Percentiles rank a stretch among this genome's conserved stretches.
phyloP scores from a whole-genome alignment of 2,113 vertebrate genomes.

The Actenoides hombroni region DNA sequence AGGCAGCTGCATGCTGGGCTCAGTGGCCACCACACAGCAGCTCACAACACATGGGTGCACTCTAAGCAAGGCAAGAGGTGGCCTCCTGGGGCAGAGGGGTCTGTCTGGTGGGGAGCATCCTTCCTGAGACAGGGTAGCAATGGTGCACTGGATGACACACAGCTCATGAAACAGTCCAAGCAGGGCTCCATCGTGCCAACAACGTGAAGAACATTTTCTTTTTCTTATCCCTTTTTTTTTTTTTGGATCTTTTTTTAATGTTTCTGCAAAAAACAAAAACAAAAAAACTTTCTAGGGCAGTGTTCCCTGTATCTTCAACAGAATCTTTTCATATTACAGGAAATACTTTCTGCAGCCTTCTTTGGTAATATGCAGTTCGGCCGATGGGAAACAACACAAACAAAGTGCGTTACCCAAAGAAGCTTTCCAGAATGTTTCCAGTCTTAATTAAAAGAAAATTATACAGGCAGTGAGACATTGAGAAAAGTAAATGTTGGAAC shows the following conservation, averaged over 20 bases:
- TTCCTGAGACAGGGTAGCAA: not conserved
- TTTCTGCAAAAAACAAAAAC: not conserved
- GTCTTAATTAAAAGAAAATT: conserved; percentile 55
- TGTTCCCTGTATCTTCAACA: conserved; percentile 48
- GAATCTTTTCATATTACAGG: conserved; percentile 49
- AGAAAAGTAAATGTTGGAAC: conserved; percentile 56
- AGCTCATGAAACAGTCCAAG: not conserved
- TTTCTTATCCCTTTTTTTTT: not conserved
- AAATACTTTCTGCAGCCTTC: conserved; percentile 47
- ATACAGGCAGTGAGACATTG: conserved; percentile 55
- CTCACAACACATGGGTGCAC: not conserved
- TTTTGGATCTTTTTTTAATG: not conserved
- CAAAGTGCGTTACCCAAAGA: conserved; percentile 39
- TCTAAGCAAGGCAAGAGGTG: not conserved
- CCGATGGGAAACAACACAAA: conserved; percentile 42
- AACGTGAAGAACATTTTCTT: conserved; percentile 17
- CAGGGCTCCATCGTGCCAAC: conserved; percentile 8
- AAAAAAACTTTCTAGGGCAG: conserved; percentile 22
- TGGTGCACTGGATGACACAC: not conserved
- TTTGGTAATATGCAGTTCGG: conserved; percentile 47
- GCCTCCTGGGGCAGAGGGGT: not conserved
- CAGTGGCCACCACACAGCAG: not conserved
- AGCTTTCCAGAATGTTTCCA: conserved; percentile 64
- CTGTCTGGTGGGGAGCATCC: not conserved
- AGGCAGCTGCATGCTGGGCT: not conserved